phyloP scores from a whole-genome alignment of 2,888 invertebrate genomes.

The Hemistola chrysoprasaria region DNA sequence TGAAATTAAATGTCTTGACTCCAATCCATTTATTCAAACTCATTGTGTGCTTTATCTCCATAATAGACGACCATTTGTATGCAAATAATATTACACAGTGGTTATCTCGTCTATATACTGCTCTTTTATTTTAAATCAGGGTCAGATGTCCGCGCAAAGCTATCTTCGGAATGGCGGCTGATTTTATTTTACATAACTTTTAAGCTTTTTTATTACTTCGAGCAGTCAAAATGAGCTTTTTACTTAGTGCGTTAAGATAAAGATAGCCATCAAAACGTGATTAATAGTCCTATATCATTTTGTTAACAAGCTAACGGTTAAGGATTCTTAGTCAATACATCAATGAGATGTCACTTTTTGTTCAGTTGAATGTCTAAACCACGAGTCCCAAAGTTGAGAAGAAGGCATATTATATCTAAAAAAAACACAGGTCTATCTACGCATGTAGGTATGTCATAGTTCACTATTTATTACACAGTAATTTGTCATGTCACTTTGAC shows the following conservation, averaged over 20 bases:
- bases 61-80: slow-evolving; percentile 52
- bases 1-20: slow-evolving; percentile 25
- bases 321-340: slow-evolving; percentile 66
- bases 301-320: slow-evolving; percentile 69
- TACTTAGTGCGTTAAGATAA: slow-evolving; percentile 37
- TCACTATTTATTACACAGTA: slow-evolving; percentile 68
- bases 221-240: slow-evolving; percentile 15
- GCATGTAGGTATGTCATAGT: slow-evolving; percentile 66
- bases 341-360: slow-evolving; percentile 73
- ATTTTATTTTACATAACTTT: slow-evolving; percentile 8
- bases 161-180: slow-evolving; percentile 24
- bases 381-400: slow-evolving; percentile 19
- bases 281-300: slow-evolving; percentile 63
- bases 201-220: slow-evolving; percentile 8
- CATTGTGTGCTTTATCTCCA: slow-evolving; percentile 43
- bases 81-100: slow-evolving; percentile 48
- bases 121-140: slow-evolving; percentile 32
- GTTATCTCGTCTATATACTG: slow-evolving; percentile 37
- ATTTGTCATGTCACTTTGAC: slow-evolving; percentile 50
- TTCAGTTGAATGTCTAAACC: slow-evolving; percentile 33
- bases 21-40: slow-evolving; percentile 39
- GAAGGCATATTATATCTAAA: slow-evolving; percentile 52
- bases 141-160: slow-evolving; percentile 24
- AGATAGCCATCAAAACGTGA: slow-evolving; percentile 54
- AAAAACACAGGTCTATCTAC: too few species aligned